Evolutionary conservation across 1,140 invertebrate species (phyloP).

Genomic region (Solen grandis): DNA sequence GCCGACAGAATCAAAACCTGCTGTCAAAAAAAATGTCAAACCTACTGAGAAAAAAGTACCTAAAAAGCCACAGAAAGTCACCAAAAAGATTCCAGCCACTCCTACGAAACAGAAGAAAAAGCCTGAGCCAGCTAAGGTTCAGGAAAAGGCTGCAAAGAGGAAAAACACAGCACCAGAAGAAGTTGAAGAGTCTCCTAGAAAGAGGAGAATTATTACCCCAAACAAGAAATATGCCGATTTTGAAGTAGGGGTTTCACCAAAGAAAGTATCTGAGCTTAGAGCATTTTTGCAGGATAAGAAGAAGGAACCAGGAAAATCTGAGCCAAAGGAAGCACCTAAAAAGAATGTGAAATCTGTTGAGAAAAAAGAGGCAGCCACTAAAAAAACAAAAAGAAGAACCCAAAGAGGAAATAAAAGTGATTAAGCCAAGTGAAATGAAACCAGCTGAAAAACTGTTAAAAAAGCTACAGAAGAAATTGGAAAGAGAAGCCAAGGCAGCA

Average conservation of each 20-base stretch:
- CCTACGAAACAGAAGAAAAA: slow-evolving; percentile 1
- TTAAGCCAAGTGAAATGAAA: slow-evolving; percentile 53
- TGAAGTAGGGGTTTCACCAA: slow-evolving; percentile 25
- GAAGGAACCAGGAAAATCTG: background rate
- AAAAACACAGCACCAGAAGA: slow-evolving; percentile 7
- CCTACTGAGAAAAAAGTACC: background rate
- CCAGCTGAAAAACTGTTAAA: slow-evolving; percentile 49
- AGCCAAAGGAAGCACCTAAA: background rate
- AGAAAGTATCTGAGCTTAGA: slow-evolving; percentile 38
- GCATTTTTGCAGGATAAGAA: slow-evolving; percentile 50
- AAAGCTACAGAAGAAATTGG: slow-evolving; percentile 50
- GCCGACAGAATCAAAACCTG: slow-evolving; percentile 12
- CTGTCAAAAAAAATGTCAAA: slow-evolving; percentile 8
- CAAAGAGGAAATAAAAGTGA: slow-evolving; percentile 10
- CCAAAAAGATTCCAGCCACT: background rate
- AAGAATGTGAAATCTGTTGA: background rate
- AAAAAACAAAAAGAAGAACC: background rate
- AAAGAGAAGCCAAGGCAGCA: slow-evolving; percentile 39
- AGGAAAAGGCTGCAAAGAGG: slow-evolving; percentile 8
- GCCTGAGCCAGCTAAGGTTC: background rate
- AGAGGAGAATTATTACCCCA: slow-evolving; percentile 46
- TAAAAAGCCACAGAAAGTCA: background rate
- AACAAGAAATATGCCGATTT: slow-evolving; percentile 54
- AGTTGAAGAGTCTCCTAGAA: slow-evolving; percentile 33
- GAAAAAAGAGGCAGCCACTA: slow-evolving; percentile 3